Conservation (phyloP, 2,888 invertebrate genomes). For the Cyrtodaria siliqua region DNA sequence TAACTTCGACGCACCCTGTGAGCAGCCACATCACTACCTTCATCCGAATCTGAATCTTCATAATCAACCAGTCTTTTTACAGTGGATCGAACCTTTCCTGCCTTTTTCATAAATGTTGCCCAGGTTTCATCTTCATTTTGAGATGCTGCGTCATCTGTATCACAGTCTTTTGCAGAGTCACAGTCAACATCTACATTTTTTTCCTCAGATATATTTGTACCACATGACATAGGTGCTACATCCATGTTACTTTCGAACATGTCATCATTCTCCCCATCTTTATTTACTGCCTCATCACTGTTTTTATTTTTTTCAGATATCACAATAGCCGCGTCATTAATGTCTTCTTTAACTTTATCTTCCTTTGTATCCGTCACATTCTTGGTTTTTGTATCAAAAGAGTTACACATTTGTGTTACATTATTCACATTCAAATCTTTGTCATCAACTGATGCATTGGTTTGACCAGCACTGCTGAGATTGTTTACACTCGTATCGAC, state of each 20-base stretch:
- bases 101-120: conserved; percentile 8
- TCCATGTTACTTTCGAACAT: conserved; percentile 7
- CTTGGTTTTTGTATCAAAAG: background rate
- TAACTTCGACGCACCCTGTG: background rate
- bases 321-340: background rate
- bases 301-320: conserved; percentile 3
- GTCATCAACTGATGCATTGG: conserved; percentile 38
- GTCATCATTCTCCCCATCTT: conserved; percentile 15
- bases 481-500: conserved; percentile 33
- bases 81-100: background rate
- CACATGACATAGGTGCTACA: too few species aligned
- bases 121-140: conserved; percentile 5
- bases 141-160: background rate
- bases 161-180: conserved; percentile 3
- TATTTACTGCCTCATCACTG: conserved; percentile 1
- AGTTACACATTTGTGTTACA: too few species aligned
- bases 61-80: conserved; percentile 17
- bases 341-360: background rate
- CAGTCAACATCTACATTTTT: background rate
- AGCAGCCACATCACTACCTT: background rate
- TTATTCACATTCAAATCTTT: too few species aligned
- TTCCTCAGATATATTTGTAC: background rate
- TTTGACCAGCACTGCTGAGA: conserved; percentile 47
- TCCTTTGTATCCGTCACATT: background rate
- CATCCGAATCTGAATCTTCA: conserved; percentile 18